phyloP scores from a whole-genome alignment of 1,140 invertebrate species.

The Sitophilus oryzae region DNA sequence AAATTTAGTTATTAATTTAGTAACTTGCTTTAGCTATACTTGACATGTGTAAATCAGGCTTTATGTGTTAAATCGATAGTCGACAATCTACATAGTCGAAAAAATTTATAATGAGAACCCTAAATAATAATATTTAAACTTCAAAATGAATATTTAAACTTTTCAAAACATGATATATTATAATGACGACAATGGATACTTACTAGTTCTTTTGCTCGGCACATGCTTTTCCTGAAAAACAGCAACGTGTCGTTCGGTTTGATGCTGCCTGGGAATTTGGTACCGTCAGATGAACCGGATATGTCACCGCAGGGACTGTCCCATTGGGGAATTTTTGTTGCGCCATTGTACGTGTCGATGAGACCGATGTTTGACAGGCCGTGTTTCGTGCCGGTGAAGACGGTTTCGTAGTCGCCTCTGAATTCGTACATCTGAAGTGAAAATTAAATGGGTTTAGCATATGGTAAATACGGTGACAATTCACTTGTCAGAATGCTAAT shows the following conservation, averaged over 20 bases:
- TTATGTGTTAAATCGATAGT: too few species aligned
- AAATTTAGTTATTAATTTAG: too few species aligned
- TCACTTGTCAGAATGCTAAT: too few species aligned
- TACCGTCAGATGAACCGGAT: conserved; percentile 74
- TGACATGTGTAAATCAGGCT: too few species aligned
- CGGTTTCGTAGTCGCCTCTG: conserved; percentile 68
- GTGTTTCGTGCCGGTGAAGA: conserved; percentile 67
- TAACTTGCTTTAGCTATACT: too few species aligned
- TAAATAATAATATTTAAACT: too few species aligned
- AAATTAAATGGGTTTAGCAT: neutral
- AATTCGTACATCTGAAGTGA: conserved; percentile 78
- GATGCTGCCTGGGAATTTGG: conserved; percentile 70
- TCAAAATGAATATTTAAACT: too few species aligned
- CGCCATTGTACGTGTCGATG: conserved; percentile 70
- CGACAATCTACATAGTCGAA: too few species aligned
- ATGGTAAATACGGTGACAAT: neutral
- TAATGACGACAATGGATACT: too few species aligned
- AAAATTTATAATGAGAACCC: too few species aligned
- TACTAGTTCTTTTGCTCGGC: conserved; percentile 66
- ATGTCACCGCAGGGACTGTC: conserved; percentile 69
- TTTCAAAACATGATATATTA: too few species aligned
- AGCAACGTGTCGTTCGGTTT: conserved; percentile 59
- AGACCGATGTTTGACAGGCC: conserved; percentile 55
- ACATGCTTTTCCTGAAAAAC: conserved; percentile 79
- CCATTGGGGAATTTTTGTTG: conserved; percentile 70